Evolutionary conservation across 2,113 vertebrate genomes (phyloP), one percentile per base, ranked within the genome.

Genomic region (Girardinichthys multiradiatus): DNA sequence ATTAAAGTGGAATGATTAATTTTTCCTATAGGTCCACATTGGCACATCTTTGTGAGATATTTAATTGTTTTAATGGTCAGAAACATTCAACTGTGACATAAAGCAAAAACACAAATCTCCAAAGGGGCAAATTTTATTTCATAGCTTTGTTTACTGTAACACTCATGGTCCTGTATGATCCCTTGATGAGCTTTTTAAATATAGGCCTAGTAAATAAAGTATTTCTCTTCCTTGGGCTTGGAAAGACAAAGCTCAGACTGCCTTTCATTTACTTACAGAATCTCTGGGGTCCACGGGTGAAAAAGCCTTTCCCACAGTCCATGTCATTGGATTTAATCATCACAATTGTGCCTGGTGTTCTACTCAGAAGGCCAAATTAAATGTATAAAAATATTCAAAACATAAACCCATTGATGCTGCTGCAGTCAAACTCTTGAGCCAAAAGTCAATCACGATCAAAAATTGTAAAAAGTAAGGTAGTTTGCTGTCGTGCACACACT

Each of bases 401-500:
- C 48, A 61, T 26, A 57, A 45, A 69, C 48, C 27, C 64, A 28
- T 11, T 51, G 3, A 48, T 68, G 4, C 66, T 27, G 33, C 68
- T 64, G 9, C 63, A 69, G 73, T 64, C 62, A 27, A 28, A 63
- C 72, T 62, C 45, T 57, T 57, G 62, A 72, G 54, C 33, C 28
- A 61, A 13, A 54, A 76, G 24, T 70, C 48, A 35, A 77, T 68
- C 10, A 54, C 63, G 70, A 57, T 68, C 54, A 51, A 45, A 45
- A 7, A 17, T 5, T 45, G 42, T 17, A 45, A 14, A 5, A 45
- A 45, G 17, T 15, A 45, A 45, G 17, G 45, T 48, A 37, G 28
- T 80, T 80, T 48, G 63, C 64, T 57, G 58, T 77, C 63, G 42
- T 19, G 27, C 30, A 48, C 73, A 48, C 48, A n/a, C 17, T 1